Conservation (phyloP, 2,113 vertebrate genomes). For the Lasiurus borealis region DNA sequence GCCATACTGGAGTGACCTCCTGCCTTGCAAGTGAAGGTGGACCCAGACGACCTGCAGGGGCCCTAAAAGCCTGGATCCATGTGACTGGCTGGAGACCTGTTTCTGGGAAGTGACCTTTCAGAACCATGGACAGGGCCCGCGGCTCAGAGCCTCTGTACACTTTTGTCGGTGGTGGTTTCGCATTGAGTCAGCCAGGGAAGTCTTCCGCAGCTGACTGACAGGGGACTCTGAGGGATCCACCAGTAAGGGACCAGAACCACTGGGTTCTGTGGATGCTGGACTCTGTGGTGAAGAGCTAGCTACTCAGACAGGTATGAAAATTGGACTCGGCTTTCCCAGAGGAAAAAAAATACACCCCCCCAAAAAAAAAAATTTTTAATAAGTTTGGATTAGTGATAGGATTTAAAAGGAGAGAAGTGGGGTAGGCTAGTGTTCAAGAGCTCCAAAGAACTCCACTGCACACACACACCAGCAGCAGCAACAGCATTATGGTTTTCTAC, state of each 20-base stretch:
- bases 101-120: not conserved
- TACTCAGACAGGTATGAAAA: conserved; percentile 25
- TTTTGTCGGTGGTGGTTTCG: not conserved
- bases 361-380: too few relatives aligned
- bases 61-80: not conserved
- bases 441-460: not conserved
- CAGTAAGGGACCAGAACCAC: not conserved
- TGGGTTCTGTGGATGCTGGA: not conserved
- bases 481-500: not conserved
- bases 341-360: not conserved
- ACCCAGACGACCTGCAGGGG: not conserved
- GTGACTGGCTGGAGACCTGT: not conserved
- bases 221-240: not conserved
- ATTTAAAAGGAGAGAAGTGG: not conserved
- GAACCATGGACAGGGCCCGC: conserved; percentile 46
- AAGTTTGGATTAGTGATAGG: not conserved
- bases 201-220: not conserved
- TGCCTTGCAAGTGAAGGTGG: not conserved
- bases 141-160: too few relatives aligned
- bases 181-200: not conserved
- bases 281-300: not conserved
- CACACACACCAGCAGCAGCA: not conserved
- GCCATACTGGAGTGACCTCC: not conserved
- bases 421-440: not conserved
- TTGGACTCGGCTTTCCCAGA: not conserved